Evolutionary conservation across 2,113 vertebrate species (phyloP).

Genomic region (Mastomys coucha): DNA sequence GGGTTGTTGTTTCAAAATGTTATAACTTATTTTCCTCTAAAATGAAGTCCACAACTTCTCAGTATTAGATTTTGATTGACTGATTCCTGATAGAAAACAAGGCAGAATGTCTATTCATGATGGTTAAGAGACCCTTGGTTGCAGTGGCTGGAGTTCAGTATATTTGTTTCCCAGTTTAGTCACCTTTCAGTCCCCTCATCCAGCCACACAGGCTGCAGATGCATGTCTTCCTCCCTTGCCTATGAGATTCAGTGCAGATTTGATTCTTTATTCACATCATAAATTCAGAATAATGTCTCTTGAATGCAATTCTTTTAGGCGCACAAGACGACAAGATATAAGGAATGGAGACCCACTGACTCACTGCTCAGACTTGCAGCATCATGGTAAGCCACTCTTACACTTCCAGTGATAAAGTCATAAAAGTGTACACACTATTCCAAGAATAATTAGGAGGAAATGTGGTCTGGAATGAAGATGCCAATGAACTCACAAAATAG

Average conservation of each 20-base stretch:
- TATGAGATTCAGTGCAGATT: background rate
- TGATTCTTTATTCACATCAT: background rate
- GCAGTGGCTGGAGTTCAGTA: background rate
- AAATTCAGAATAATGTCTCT: slow-evolving; percentile 71
- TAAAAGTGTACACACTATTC: rapidly evolving
- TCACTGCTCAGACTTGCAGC: slow-evolving; percentile 97
- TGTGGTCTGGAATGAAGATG: background rate
- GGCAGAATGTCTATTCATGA: slow-evolving; percentile 40
- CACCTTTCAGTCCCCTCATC: background rate
- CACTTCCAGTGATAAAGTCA: background rate
- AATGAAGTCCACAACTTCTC: background rate
- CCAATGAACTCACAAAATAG: background rate
- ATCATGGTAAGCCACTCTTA: slow-evolving; percentile 89
- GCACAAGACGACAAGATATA: slow-evolving; percentile 97
- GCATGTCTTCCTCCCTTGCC: background rate
- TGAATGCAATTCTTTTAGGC: slow-evolving; percentile 87
- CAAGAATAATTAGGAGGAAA: background rate
- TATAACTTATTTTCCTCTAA: background rate
- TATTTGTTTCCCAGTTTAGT: slow-evolving; percentile 21
- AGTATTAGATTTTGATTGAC: slow-evolving; percentile 40
- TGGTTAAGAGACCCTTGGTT: background rate
- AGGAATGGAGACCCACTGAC: slow-evolving; percentile 98
- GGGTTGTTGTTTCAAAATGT: slow-evolving; percentile 21
- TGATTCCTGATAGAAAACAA: background rate
- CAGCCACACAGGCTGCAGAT: background rate